These are phyloP conservation scores for Melinaea menophilus DNA, from an alignment of 2,888 invertebrate species.

Conservation along the genomic window DNA sequence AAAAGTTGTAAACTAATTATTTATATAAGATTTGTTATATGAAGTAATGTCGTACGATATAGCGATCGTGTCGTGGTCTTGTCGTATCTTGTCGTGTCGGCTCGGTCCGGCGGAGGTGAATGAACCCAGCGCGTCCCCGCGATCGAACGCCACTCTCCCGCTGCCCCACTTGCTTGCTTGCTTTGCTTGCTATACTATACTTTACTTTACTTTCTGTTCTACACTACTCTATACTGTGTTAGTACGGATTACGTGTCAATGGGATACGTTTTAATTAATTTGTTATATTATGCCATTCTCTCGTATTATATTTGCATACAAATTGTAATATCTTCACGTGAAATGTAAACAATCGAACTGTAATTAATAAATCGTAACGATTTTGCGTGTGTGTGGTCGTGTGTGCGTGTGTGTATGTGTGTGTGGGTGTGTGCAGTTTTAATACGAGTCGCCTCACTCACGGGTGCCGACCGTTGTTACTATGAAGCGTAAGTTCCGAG, in stretches of 20 bases:
- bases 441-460: constrained; percentile 19
- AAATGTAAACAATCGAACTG: background rate
- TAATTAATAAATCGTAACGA: constrained; percentile 4
- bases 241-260: too few species aligned
- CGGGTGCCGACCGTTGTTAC: constrained; percentile 13
- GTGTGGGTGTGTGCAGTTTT: constrained; percentile 5
- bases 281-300: background rate
- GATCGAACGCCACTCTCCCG: constrained; percentile 50
- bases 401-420: background rate
- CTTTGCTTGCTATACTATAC: too few species aligned
- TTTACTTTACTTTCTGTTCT: too few species aligned
- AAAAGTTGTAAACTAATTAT: too few species aligned
- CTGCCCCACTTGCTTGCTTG: constrained; percentile 23
- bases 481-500: constrained; percentile 15
- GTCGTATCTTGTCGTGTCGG: constrained; percentile 17
- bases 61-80: background rate
- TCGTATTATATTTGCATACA: background rate
- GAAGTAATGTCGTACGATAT: background rate
- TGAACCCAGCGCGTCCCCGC: constrained; percentile 70
- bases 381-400: background rate
- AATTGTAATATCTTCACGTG: background rate
- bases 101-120: constrained; percentile 50
- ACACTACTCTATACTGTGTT: too few species aligned
- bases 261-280: too few species aligned
- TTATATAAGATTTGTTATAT: too few species aligned